Conservation (phyloP, 1,140 invertebrate species). For the Bombus affinis region DNA sequence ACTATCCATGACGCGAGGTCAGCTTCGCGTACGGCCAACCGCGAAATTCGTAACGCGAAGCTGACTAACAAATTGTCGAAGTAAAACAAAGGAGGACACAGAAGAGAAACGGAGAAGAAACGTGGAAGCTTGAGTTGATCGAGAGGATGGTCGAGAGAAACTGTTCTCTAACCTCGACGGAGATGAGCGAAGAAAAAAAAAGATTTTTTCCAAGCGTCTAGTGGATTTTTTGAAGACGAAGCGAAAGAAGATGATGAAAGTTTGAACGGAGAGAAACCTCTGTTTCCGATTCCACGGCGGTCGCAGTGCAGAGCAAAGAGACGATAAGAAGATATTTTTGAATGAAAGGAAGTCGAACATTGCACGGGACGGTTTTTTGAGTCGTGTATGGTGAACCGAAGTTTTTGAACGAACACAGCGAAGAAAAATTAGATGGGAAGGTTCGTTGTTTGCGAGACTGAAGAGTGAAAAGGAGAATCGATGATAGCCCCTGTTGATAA, state of each 20-base stretch:
- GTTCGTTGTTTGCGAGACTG: not conserved
- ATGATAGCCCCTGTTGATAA: not conserved
- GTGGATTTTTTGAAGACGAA: no score
- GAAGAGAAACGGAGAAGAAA: not conserved
- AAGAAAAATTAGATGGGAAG: not conserved
- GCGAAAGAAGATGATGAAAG: not conserved
- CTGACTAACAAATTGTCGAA: conserved; percentile 54
- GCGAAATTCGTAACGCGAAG: conserved; percentile 80
- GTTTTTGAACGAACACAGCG: not conserved
- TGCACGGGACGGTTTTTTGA: not conserved
- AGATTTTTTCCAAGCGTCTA: not conserved
- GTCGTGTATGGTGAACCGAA: not conserved
- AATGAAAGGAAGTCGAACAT: no score
- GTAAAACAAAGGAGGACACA: conserved; percentile 22
- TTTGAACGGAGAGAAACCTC: not conserved
- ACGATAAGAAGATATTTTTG: conserved; percentile 13
- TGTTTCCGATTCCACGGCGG: not conserved
- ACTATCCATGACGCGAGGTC: conserved; percentile 80
- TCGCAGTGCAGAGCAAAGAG: not conserved
- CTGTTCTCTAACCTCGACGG: not conserved
- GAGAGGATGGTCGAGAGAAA: not conserved
- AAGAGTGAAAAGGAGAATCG: no score
- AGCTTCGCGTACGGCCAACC: conserved; percentile 80
- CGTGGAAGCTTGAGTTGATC: not conserved
- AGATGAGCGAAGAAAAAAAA: not conserved